Evolutionary conservation across 2,888 invertebrate species (phyloP), one percentile per base, ranked within the genome.

Genomic region (Carcina quercana): DNA sequence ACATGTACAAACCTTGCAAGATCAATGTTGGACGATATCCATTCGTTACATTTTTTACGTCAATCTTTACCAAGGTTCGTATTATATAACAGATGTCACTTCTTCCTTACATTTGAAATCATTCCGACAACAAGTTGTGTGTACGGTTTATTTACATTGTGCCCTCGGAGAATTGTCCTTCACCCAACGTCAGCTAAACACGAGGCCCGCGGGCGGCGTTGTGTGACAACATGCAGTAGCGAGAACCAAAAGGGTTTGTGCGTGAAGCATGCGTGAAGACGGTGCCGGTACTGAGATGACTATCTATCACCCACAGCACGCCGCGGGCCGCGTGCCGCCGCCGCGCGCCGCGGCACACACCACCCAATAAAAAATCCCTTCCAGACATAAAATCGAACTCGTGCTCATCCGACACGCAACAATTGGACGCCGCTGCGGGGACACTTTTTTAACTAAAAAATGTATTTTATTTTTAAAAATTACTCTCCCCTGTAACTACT

Each of bases 391-490:
- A 80, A 71, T 70, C 61, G 59, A 72, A 71, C 80, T 80, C 80
- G 83, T 83, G 83, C 83, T 75, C 82, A 79, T 79, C 79, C 69
- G 80, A 79, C 78, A 80, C 82, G 83, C 83, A 83, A 83, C 83
- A 83, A 83, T 82, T 82, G 79, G 59, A 79, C 65, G 63, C 65
- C 59, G 69, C 70, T 66, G 69, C 59, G 66, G 75, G 76, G 79
- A 80, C 78, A 73, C 64, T 65, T 71, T 75, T 79, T 78, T 67
- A 53, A 59, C 60, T 69, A 79, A 82, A 82, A 80, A 75, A 64
- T 56, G 53, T 57, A 70, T 66, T 82, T 79, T 79, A 75, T 78
- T 80, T 80, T 83, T 75, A 66, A 79, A 82, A 79, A 80, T 66
- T 56, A 57, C 59, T 60, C 59, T 70, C 73, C 75, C 78, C 63